A percentile compares a stretch with the other conserved stretches of the same genome.
Conservation (phyloP, 2,113 vertebrate genomes). For the Pseudopodoces humilis region DNA sequence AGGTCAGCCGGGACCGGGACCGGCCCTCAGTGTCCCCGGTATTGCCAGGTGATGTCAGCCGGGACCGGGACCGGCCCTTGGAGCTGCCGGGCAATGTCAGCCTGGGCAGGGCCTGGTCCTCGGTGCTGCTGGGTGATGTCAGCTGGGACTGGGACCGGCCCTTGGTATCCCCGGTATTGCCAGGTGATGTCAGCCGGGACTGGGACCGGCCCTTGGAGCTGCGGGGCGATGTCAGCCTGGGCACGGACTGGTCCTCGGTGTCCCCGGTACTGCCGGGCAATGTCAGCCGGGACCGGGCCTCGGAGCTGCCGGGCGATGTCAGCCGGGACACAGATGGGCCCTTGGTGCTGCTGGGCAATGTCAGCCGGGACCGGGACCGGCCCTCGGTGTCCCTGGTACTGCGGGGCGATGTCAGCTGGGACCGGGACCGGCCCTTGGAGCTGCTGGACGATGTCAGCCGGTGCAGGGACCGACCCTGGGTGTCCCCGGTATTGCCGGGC, state of each 20-base stretch:
- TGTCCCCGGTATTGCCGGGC: neutral
- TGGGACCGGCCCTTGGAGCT: too few species aligned
- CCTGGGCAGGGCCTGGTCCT: neutral
- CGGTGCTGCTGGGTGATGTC: too few species aligned
- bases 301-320: neutral
- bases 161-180: too few species aligned
- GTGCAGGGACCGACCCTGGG: neutral
- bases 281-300: too few species aligned
- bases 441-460: neutral
- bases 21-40: neutral
- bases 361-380: accelerated
- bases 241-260: neutral
- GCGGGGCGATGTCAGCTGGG: too few species aligned
- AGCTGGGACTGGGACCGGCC: too few species aligned
- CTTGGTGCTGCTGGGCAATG: neutral
- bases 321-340: neutral
- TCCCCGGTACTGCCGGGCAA: too few species aligned
- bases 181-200: too few species aligned
- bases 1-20: neutral
- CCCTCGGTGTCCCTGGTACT: neutral
- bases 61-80: neutral
- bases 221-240: neutral
- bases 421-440: too few species aligned
- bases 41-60: neutral
- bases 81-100: neutral